Evolutionary conservation across 1,140 invertebrate species (phyloP), one percentile per base, ranked within the genome.

Genomic region (Paraescarpia echinospica): DNA sequence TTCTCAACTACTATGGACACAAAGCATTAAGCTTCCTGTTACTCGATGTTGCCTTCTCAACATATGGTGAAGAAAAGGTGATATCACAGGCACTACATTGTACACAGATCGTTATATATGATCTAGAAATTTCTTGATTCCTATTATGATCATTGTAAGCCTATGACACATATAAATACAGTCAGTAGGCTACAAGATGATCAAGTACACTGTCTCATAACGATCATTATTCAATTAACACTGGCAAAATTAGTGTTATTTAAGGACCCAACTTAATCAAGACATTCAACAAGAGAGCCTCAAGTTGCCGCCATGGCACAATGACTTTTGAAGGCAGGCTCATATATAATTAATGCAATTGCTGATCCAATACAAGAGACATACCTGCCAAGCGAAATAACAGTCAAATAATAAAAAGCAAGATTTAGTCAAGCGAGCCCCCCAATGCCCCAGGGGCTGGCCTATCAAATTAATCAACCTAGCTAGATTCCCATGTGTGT

Each of bases 181-280:
- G 59, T 77, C 22, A 77, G 59, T 77, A 77, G 59, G 59, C 59
- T 27, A 77, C 27, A 77, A 27, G 59, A 77, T 77, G 41, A 6
- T 12, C 41, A 41, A 41, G 41, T 41, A 41, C 41, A 77, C 59
- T 77, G 59, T 77, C 59, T 77, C 59, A 77, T 77, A 77, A 18
- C 27, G 59, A 77, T 77, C 59, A 77, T 77, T 77, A 77, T 77
- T 77, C 59, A 77, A 77, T 77, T 77, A 77, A 77, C 59, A 77
- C 59, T 14, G 59, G 59, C 18, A 77, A 77, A 77, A 77, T 77
- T 77, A 77, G 59, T 77, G 59, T 77, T 77, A 77, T 77, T 77
- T 77, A 77, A 77, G 59, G 59, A 77, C 59, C 59, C 59, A 77
- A 77, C 59, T 77, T 77, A 77, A 77, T 77, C 59, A 77, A 77